Evolutionary conservation across 2,113 vertebrate species (phyloP).

Genomic region (Scomber japonicus): DNA sequence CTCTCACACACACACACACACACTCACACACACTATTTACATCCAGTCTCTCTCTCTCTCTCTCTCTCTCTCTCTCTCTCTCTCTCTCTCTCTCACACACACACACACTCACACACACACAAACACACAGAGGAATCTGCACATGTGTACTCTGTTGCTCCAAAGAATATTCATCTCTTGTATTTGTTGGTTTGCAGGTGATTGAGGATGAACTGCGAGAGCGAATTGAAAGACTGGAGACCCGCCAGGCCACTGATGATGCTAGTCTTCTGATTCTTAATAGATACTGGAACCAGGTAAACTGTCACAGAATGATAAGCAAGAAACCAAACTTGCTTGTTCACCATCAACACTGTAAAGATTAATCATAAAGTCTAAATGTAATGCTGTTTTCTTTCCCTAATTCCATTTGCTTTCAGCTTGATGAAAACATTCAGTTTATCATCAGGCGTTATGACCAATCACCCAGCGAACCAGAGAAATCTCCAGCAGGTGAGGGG

Average conservation of each 20-base stretch:
- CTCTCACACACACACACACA: not conserved
- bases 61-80: too few species aligned
- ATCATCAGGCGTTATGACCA: conserved; percentile 90
- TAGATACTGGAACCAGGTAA: conserved; percentile 97
- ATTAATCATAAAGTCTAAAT: not conserved
- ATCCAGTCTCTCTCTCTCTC: too few species aligned
- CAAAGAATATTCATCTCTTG: not conserved
- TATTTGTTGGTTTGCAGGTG: conserved; percentile 79
- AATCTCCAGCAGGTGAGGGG: conserved; percentile 85
- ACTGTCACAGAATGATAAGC: not conserved
- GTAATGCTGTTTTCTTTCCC: not conserved
- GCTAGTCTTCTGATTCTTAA: conserved; percentile 96
- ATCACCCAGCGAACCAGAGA: conserved; percentile 88
- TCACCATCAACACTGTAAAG: not conserved
- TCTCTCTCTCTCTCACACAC: not conserved
- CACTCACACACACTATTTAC: not conserved
- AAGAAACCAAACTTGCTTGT: not conserved
- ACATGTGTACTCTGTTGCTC: not conserved
- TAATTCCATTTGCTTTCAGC: conserved; percentile 77
- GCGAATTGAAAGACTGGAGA: conserved; percentile 94
- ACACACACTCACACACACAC: not conserved
- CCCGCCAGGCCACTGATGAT: conserved; percentile 95
- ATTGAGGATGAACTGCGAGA: conserved; percentile 97
- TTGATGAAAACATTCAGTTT: conserved; percentile 94
- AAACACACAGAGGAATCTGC: not conserved